These are phyloP conservation scores for Nasua narica DNA, from an alignment of 2,797 vertebrate genomes.

Conservation along the genomic window DNA sequence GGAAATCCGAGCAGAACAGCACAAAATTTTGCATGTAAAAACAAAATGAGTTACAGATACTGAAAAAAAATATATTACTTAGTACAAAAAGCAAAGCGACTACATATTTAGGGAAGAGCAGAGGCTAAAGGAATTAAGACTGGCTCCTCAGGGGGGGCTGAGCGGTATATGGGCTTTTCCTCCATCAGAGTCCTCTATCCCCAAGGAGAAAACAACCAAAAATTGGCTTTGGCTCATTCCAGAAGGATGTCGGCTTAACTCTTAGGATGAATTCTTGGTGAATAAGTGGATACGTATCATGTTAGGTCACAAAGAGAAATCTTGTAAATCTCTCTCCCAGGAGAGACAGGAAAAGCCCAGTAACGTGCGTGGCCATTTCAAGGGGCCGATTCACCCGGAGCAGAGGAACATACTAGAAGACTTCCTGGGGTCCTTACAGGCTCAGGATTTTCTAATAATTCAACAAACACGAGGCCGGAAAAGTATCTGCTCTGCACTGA, in stretches of 20 bases:
- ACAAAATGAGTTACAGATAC: not conserved
- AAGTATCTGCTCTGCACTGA: not conserved
- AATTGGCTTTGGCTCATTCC: conserved; percentile 60
- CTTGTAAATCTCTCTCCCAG: conserved; percentile 57
- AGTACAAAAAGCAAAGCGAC: not conserved
- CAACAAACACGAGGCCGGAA: not conserved
- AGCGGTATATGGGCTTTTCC: conserved; percentile 60
- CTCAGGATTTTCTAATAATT: conserved; percentile 36
- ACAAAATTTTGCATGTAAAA: not conserved
- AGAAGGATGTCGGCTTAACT: conserved; percentile 74
- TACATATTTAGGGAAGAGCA: not conserved
- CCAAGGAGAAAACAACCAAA: conserved; percentile 68
- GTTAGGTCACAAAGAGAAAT: conserved; percentile 67
- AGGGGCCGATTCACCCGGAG: not conserved
- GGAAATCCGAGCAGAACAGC: not conserved
- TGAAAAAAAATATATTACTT: not conserved
- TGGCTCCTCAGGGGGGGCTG: conserved; percentile 28
- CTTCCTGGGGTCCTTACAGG: not conserved
- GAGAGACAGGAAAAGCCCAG: conserved; percentile 51
- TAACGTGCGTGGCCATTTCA: not conserved
- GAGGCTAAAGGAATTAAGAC: conserved; percentile 18
- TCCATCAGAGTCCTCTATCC: conserved; percentile 70
- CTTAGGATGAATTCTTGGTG: conserved; percentile 65
- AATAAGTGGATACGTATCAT: conserved; percentile 67
- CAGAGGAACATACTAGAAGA: conserved; percentile 7